Evolutionary conservation across 30 jellyfish, hydroid and myxozoan genomes (phyloP), one percentile per base, ranked within the genome.

Genomic region (Mastigias papua): DNA sequence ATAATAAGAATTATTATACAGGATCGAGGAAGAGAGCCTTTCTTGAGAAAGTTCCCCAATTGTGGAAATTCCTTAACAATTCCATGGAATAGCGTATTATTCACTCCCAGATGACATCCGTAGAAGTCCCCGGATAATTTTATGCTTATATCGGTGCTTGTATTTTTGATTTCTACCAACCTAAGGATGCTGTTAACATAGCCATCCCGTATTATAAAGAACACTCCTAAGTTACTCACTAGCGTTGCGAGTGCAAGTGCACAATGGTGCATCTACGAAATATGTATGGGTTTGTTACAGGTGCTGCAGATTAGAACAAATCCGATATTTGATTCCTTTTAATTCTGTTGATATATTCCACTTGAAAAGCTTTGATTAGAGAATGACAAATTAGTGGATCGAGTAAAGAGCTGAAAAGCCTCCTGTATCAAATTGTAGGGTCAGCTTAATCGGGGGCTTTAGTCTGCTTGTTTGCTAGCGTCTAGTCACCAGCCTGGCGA

Each of bases 251-350:
- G 31, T 69, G 64, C 20, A 69, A 69, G 33, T 32, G n/a, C 31
- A 20, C 81, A 19, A 32, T 69, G 81, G 31, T 33, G 33, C 29
- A 28, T 32, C 23, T 30, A 15, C 32, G 19, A 25, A 7, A 11
- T 34, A 75, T 61, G 48, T 75, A 74, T 75, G 86, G 86, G n/a
- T 49, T 37, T 25, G 31, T 32, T 30, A 75, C 86, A 75, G 86
- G 86, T 75, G 86, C 74, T 34, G n/a, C n/a, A 33, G 74, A 75
- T 75, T 28, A 34, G 30, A 29, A 15, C 72, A 34, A 75, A 75
- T 75, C 86, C 86, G 49, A 75, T 73, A 30, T 75, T 61, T 75
- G 66, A 75, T 75, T 74, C 37, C 50, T 49, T 75, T 49, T 73
- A 31, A 73, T 26, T 73, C 68, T 73, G 84, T 35, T 73, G 84